Conservation (phyloP, 2,888 invertebrate genomes). For the Nymphalis polychloros region DNA sequence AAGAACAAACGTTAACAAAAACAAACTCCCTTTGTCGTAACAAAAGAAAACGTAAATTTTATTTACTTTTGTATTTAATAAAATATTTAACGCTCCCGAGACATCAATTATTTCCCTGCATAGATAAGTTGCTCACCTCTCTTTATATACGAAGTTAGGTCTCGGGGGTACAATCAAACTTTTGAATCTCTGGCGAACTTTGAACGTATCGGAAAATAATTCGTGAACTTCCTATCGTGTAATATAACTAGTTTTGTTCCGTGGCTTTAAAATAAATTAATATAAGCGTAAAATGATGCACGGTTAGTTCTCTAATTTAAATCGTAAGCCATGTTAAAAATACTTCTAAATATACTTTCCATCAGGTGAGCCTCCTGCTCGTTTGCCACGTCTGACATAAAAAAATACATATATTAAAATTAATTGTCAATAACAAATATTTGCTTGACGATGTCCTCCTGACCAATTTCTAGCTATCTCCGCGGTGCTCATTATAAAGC, state of each 20-base stretch:
- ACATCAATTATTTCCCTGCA: conserved; percentile 29
- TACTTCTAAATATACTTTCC: too few relatives aligned
- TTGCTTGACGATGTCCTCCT: too few relatives aligned
- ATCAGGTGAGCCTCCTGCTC: too few relatives aligned
- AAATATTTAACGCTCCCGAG: conserved; percentile 8
- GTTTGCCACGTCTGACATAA: too few relatives aligned
- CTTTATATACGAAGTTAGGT: conserved; percentile 27
- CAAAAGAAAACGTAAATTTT: not conserved
- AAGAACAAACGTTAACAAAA: not conserved
- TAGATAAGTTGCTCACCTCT: conserved; percentile 15
- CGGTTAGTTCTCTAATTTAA: not conserved
- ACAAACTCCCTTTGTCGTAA: not conserved
- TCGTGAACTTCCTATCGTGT: conserved; percentile 26
- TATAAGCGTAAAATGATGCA: not conserved
- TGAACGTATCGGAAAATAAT: conserved; percentile 38
- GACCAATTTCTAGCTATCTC: too few relatives aligned
- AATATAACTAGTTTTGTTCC: conserved; percentile 22
- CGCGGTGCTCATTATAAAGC: too few relatives aligned
- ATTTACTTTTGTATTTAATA: not conserved
- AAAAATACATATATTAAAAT: too few relatives aligned
- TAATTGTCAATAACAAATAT: too few relatives aligned
- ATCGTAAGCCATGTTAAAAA: not conserved
- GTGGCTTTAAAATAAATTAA: conserved; percentile 6
- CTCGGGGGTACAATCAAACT: conserved; percentile 39
- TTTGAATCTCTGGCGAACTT: conserved; percentile 32